Evolutionary conservation across 2,113 vertebrate species (phyloP), one percentile per base, ranked within the genome.

Genomic region (Equus quagga): DNA sequence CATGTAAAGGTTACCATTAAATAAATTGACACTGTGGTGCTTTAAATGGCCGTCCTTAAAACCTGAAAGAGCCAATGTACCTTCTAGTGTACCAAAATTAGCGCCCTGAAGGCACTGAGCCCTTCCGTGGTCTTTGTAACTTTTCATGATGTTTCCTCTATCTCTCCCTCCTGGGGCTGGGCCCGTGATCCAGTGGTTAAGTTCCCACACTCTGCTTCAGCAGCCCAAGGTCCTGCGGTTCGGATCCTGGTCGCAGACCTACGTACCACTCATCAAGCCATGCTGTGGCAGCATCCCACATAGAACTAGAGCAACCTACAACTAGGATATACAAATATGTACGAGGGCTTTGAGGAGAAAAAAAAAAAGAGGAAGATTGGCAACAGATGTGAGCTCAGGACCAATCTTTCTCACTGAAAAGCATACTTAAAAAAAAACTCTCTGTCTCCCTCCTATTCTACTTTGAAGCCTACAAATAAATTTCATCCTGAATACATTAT

Each of bases 1-100:
- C 7, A 64, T 84, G 13, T 96, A 73, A 93, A 96, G 36, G 5
- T 94, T 89, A 86, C 54, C 56, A 64, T 90, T 95, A 97, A 97
- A 46, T 87, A 96, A 95, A 94, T 96, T 70, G 69, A 60, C 44
- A 56, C 44, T 62, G 6, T 86, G 10, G 26, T 86, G 18, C 33
- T 60, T 97, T 96, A 92, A 94, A 79, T 90, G 75, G 51, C 18
- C 23, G 26, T 78, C 21, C 31, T 86, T 95, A 89, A 79, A 92
- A 23, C 12, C 41, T 46, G 19, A 56, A 91, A 91, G 73, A 91
- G 62, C 94, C 82, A 81, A 0, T 67, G 17, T 49, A 89, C 82
- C 41, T 94, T 89, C 12, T 78, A 49, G 36, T 69, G 28, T 85
- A 79, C 88, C 79, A 67, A 81, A 76, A 96, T 95, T 67, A 97